Conservation (phyloP, 2,888 invertebrate genomes). For the Silvanus unidentatus region DNA sequence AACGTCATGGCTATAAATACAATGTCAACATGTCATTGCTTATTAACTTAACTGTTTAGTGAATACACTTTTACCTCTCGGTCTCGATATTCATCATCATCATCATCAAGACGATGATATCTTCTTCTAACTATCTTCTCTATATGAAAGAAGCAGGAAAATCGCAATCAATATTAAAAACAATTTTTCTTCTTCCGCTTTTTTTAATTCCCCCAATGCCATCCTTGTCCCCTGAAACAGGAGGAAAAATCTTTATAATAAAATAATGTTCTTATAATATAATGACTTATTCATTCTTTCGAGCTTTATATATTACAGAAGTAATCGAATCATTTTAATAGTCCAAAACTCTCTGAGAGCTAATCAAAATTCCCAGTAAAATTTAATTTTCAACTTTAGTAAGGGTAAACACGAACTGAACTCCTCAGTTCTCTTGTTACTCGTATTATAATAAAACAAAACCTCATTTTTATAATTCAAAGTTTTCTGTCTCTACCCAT, state of each 20-base stretch:
- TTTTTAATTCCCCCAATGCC: too few relatives aligned
- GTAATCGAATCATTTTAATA: constrained; percentile 20
- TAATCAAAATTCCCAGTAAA: constrained; percentile 18
- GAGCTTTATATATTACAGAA: constrained; percentile 14
- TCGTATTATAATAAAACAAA: constrained; percentile 6
- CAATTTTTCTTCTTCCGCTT: too few relatives aligned
- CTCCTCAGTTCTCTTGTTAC: constrained; percentile 4
- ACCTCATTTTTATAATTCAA: constrained; percentile 3
- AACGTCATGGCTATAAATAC: constrained; percentile 4
- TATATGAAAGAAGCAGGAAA: too few relatives aligned
- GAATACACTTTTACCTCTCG: background rate
- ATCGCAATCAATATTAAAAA: too few relatives aligned
- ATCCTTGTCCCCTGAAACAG: too few relatives aligned
- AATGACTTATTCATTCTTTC: constrained; percentile 18
- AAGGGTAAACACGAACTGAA: constrained; percentile 5
- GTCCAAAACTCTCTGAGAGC: constrained; percentile 10
- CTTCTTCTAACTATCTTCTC: too few relatives aligned
- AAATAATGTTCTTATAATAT: constrained; percentile 17
- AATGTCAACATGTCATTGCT: constrained; percentile 5
- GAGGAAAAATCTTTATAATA: constrained; percentile 6
- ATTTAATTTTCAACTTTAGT: constrained; percentile 16
- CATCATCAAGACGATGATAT: too few relatives aligned
- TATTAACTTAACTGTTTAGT: constrained; percentile 2
- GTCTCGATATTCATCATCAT: too few relatives aligned
- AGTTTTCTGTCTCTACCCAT: constrained; percentile 3